Conservation (phyloP, 2,113 vertebrate species). For the Morone saxatilis region DNA sequence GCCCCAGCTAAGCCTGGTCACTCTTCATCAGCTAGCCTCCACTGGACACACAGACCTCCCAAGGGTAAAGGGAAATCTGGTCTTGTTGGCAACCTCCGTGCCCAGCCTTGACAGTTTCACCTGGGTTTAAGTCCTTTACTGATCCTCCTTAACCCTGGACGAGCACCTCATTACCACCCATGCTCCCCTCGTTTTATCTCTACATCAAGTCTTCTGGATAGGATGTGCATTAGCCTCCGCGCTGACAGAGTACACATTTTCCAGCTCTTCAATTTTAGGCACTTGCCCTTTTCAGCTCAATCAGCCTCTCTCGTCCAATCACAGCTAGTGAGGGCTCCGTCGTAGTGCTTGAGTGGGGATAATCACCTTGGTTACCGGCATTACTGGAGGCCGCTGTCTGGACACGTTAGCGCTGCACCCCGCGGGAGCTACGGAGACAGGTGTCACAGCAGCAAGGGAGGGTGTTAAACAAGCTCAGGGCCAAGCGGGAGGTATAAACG, state of each 20-base stretch:
- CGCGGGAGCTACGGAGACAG: conserved; percentile 66
- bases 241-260: conserved; percentile 59
- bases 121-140: conserved; percentile 54
- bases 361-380: conserved; percentile 78
- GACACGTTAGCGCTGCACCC: conserved; percentile 65
- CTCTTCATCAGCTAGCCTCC: conserved; percentile 77
- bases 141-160: conserved; percentile 53
- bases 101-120: conserved; percentile 60
- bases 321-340: conserved; percentile 55
- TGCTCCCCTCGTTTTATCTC: conserved; percentile 54
- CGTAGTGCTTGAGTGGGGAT: conserved; percentile 66
- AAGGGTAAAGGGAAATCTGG: conserved; percentile 55
- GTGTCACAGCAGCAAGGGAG: conserved; percentile 70
- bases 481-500: conserved; percentile 59
- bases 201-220: conserved; percentile 61
- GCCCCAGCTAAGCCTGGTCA: conserved; percentile 73
- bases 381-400: conserved; percentile 71
- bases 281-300: conserved; percentile 79
- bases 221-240: conserved; percentile 61
- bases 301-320: conserved; percentile 76
- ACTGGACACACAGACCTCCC: conserved; percentile 64
- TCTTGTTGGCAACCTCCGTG: conserved; percentile 52
- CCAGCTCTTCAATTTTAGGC: conserved; percentile 71
- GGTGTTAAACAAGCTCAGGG: conserved; percentile 77
- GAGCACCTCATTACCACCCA: conserved; percentile 65